Percentiles rank a stretch among this genome's conserved stretches.
phyloP scores from a whole-genome alignment of 92 coral and sea anemone species.

The Palythoa grandis region DNA sequence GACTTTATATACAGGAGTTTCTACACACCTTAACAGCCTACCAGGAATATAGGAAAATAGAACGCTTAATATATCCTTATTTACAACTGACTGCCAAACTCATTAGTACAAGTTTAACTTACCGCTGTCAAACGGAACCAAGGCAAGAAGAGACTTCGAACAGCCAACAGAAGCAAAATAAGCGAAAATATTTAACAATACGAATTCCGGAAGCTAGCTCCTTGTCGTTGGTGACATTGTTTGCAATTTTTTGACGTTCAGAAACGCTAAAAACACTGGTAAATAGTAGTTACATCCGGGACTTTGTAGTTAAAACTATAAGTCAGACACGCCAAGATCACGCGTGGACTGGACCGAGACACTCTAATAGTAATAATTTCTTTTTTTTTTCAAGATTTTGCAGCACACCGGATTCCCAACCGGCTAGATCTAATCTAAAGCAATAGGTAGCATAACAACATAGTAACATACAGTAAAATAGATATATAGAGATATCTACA shows the following conservation, averaged over 20 bases:
- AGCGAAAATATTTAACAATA: conserved; percentile 8
- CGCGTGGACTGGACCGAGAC: conserved; percentile 34
- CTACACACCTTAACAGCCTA: conserved; percentile 17
- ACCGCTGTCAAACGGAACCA: conserved; percentile 2
- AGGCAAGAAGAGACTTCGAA: conserved; percentile 4
- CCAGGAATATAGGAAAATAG: background rate
- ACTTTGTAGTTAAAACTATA: background rate
- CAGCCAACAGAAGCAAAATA: background rate
- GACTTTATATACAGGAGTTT: background rate
- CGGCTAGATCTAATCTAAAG: conserved; percentile 7
- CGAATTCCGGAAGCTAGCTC: background rate
- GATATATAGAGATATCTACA: background rate
- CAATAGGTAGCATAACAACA: conserved; percentile 24
- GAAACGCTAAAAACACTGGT: background rate
- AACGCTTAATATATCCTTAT: background rate
- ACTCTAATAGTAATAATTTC: background rate
- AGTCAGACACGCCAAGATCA: conserved; percentile 9
- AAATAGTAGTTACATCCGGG: conserved; percentile 24
- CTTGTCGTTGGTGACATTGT: conserved; percentile 13
- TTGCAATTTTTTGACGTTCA: background rate
- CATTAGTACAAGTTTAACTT: conserved; percentile 5
- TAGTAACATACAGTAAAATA: conserved; percentile 17
- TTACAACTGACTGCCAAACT: conserved; percentile 8
- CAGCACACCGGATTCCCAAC: background rate
- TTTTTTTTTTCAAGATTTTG: conserved; percentile 15